Base-by-base conservation (phyloP, 2,797 vertebrate genomes). In the Arctocebus calabarensis region DNA sequence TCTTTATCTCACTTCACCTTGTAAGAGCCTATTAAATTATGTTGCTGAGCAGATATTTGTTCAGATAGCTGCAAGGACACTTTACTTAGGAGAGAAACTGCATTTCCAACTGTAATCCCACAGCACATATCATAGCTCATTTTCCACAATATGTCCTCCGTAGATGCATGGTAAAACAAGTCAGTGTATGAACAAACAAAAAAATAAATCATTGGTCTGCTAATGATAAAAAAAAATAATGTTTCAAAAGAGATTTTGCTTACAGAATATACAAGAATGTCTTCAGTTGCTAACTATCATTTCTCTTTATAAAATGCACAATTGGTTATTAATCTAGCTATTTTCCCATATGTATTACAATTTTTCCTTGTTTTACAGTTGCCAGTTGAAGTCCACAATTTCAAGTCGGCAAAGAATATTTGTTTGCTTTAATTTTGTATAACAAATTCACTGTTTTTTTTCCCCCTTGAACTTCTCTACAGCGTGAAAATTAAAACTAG, bases 341-440 rank as follows among this genome's bases (percentile, higher is more conserved):
- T 29, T 55, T 92, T 79, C 57, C 14, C 12, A 16, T 40, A 7
- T 52, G 19, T 79, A 61, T 45, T 43, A 61, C 78, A 78, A 43
- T 89, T 1, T 1, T 82, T 75, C 91, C 59, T 66, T 66, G 57
- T 66, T 48, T 79, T 25, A 64, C 4, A 57, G 29, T 52, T 86
- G 16, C 45, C 64, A 68, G 61, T 29, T 90, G 52, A 83, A 95
- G 90, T 83, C 55, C 19, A 71, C 19, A 78, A 66, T 66, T 92
- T 86, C 40, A 62, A 14, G 66, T 27, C 71, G 27, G 14, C 3
- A 64, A 23, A 27, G 16, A 37, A 13, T n/a, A 5, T 45, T 52
- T 85, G n/a, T 61, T 92, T 84, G 13, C 34, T 73, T 87, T 74
- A 66, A 71, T 59, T 90, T 89, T 71, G 3, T 48, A 34, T 59